A percentile compares a stretch with the other conserved stretches of the same genome.
These are phyloP conservation scores for Sebastes hopkinsi DNA, from an alignment of 2,797 vertebrate species.

Conservation along the genomic window DNA sequence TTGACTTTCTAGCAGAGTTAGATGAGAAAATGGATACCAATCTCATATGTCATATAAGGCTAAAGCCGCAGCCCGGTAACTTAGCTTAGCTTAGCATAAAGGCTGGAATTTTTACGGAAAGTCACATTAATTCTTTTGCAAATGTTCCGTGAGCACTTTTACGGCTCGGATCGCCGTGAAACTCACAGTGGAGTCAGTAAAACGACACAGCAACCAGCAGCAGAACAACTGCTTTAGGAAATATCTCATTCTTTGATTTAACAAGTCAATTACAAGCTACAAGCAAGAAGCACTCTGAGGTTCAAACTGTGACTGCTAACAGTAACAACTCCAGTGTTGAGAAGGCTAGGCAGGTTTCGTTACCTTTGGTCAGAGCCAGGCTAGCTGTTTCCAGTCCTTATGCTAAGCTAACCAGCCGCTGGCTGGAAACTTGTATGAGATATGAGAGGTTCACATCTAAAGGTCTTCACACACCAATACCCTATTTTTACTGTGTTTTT, in stretches of 20 bases:
- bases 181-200: not conserved
- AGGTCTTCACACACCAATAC: too few species aligned
- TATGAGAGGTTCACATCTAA: not conserved
- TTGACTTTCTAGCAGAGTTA: not conserved
- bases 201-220: not conserved
- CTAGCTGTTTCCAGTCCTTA: not conserved
- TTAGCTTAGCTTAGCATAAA: conserved; percentile 9
- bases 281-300: not conserved
- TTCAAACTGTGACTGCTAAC: not conserved
- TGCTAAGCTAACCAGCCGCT: not conserved
- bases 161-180: not conserved
- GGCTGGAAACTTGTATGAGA: not conserved
- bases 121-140: too few species aligned
- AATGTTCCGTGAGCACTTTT: not conserved
- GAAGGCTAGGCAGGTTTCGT: not conserved
- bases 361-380: too few species aligned
- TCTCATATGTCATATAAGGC: not conserved
- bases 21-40: not conserved
- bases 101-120: not conserved
- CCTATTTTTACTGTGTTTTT: too few species aligned
- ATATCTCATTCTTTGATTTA: not conserved
- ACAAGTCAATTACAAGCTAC: not conserved
- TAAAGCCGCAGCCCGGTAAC: not conserved
- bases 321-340: not conserved
- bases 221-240: not conserved